Evolutionary conservation across 2,888 invertebrate genomes (phyloP), one percentile per base, ranked within the genome.

Genomic region (Teleogryllus oceanicus): DNA sequence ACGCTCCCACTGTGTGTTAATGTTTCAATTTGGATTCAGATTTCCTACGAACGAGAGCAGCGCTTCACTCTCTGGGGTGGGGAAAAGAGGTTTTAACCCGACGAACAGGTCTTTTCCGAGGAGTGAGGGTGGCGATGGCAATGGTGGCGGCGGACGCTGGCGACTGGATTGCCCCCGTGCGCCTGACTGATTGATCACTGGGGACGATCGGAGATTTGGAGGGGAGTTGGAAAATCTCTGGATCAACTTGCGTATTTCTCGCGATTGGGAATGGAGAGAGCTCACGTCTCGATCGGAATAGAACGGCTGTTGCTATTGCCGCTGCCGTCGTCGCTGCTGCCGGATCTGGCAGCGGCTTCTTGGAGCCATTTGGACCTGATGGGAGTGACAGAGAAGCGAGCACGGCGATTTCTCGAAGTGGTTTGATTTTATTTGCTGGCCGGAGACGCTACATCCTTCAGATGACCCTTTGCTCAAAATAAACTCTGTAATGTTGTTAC

Each of bases 1-100:
- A 37, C 37, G 37, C 8, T 37, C 8, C 37, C 37, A 62, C 16
- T 13, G 62, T n/a, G 62, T 62, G 62, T 62, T 62, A 62, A 62
- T 62, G 62, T 62, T 62, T 62, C 62, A 62, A 62, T 62, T 62
- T 62, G 62, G 62, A 62, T 62, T 62, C 62, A 62, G 62, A 62
- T 62, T n/a, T 62, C n/a, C 62, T n/a, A n/a, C 16, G 16, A 62
- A n/a, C 3, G 62, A n/a, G 13, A 11, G n/a, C 62, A 62, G 62
- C 62, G 62, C 8, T 37, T 37, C 8, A 37, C 37, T 0, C 37
- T 0, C 37, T 37, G 37, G 37, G 37, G 1, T 8, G 37, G 37
- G 37, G 37, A 8, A 37, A 37, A 37, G 37, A 37, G 37, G 37
- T 37, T 37, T 37, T 37, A 37, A 37, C 37, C 37, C 37, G 37